Base-by-base conservation (phyloP, 2,888 invertebrate species). In the Cheilosia urbana region DNA sequence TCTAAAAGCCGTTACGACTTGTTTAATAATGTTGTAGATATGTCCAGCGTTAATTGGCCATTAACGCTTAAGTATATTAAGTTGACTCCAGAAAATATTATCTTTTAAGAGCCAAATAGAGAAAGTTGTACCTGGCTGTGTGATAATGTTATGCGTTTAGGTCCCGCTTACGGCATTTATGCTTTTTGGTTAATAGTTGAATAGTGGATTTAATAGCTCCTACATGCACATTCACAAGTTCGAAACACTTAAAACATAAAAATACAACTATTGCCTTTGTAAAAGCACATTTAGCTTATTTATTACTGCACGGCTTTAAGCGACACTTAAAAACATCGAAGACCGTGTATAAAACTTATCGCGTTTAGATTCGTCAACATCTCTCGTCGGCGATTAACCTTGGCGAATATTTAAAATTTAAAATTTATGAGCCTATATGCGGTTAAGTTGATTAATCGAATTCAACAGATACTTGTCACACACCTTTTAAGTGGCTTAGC, bases 331-430 rank as follows among this genome's bases (percentile, higher is more conserved):
- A 49, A 34, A 40, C 65, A 66, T 40, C 49, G 13, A 37, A 37
- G 13, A 37, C 37, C 37, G 4, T 27, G 0, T 3, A 37, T 24
- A 7, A 66, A 65, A 21, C 37, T 51, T 37, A 65, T 65, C 65
- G 37, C n/a, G 37, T 51, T 40, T 37, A 60, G 62, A 72, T 72
- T 42, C 30, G 27, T 62, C 72, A 42, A 27, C 58, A 49, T 30
- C 51, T 60, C 17, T 27, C 37, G 17, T 19, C 27, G 60, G 34
- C 60, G 30, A 72, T 62, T 62, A 72, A 72, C 72, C 72, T 72
- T 72, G 72, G 53, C 42, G 19, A 53, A 53, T 55, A 55, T 55
- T 68, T 42, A n/a, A 42, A 30, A 72, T 62, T 62, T 55, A 17
- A 45, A 34, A 63, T 73, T 63, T 55, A 73, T 55, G 53, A 63